Percentiles rank a stretch among this genome's conserved stretches.
Evolutionary conservation across 2,797 vertebrate species (phyloP).

Genomic region (Liparis tanakae): DNA sequence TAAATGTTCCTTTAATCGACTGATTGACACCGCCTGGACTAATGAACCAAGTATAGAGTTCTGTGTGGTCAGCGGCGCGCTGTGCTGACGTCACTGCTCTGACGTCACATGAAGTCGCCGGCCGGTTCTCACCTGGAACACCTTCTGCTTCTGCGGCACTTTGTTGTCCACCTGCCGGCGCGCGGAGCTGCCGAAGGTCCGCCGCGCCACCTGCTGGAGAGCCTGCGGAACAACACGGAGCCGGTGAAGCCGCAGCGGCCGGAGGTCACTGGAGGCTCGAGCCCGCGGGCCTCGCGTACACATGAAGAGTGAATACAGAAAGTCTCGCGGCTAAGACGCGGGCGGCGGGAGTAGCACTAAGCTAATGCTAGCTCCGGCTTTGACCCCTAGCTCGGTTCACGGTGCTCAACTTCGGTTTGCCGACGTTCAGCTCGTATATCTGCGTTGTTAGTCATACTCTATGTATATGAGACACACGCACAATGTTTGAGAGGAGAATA

Average conservation of each 20-base stretch:
- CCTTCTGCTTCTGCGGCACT: slow-evolving; percentile 88
- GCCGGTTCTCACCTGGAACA: slow-evolving; percentile 87
- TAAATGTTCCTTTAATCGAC: too few relatives aligned
- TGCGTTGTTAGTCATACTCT: accelerated
- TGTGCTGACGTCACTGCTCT: too few relatives aligned
- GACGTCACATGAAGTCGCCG: too few relatives aligned
- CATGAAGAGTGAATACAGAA: too few relatives aligned
- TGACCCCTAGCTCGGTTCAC: slow-evolving; percentile 49
- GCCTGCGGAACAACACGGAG: slow-evolving; percentile 66
- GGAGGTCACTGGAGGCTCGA: too few relatives aligned
- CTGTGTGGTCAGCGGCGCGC: too few relatives aligned
- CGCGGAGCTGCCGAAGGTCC: slow-evolving; percentile 84
- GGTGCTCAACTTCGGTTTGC: accelerated
- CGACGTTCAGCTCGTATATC: accelerated
- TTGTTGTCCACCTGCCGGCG: slow-evolving; percentile 85
- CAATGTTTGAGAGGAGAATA: accelerated
- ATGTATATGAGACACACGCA: accelerated
- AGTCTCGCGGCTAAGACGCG: too few relatives aligned
- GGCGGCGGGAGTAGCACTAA: neutral
- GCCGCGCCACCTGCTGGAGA: slow-evolving; percentile 85
- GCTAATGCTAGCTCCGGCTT: slow-evolving; percentile 43
- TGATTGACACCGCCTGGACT: too few relatives aligned
- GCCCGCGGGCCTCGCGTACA: accelerated
- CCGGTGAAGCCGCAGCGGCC: neutral
- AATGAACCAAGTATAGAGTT: too few relatives aligned